Evolutionary conservation across 2,888 invertebrate genomes (phyloP).

Genomic region (Calliphora vomitoria): DNA sequence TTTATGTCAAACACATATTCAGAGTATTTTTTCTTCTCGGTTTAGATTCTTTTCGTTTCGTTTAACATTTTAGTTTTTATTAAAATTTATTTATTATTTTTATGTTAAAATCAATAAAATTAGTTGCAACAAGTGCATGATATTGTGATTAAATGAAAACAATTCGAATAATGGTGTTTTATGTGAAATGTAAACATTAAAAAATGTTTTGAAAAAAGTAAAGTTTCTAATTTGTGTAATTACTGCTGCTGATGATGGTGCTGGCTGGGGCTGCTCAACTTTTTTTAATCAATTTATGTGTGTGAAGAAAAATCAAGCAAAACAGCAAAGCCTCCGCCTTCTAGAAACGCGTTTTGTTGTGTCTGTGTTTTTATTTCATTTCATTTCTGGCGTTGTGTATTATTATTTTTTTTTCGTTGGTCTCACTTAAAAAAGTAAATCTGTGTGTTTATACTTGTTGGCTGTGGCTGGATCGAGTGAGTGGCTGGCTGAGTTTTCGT

Average conservation of each 20-base stretch:
- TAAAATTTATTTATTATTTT: slow-evolving; percentile 66
- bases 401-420: slow-evolving; percentile 32
- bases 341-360: slow-evolving; percentile 74
- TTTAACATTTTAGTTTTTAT: slow-evolving; percentile 66
- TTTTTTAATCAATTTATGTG: slow-evolving; percentile 68
- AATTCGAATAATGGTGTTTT: slow-evolving; percentile 16
- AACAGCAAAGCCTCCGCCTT: slow-evolving; percentile 74
- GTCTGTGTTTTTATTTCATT: slow-evolving; percentile 50
- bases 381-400: slow-evolving; percentile 50
- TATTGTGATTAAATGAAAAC: slow-evolving; percentile 8
- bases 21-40: slow-evolving; percentile 61
- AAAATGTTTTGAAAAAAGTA: slow-evolving; percentile 51
- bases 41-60: slow-evolving; percentile 67
- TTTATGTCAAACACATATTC: slow-evolving; percentile 45
- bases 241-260: slow-evolving; percentile 45
- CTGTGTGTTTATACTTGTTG: slow-evolving; percentile 64
- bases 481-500: slow-evolving; percentile 25
- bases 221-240: slow-evolving; percentile 41
- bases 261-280: slow-evolving; percentile 49
- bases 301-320: slow-evolving; percentile 69
- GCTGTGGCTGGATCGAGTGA: slow-evolving; percentile 38
- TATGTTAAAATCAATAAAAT: slow-evolving; percentile 55
- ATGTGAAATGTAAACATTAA: slow-evolving; percentile 35
- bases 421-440: slow-evolving; percentile 30
- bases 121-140: slow-evolving; percentile 14